Base-by-base conservation (phyloP, 2,797 vertebrate species). In the Arremon brunneinucha region DNA sequence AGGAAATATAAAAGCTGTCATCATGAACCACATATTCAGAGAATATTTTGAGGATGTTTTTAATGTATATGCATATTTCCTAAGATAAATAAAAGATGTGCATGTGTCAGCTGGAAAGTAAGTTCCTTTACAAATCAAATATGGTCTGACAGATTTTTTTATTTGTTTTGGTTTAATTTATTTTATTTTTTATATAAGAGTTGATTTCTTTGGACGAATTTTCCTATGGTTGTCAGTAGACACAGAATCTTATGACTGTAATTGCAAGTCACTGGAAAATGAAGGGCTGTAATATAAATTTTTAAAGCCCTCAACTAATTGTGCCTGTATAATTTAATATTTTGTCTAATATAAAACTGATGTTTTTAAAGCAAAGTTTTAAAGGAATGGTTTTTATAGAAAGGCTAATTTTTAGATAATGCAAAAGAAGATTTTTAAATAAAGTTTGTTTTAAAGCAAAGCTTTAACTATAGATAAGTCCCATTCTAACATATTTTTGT, bases 401-500 rank as follows among this genome's bases (percentile, higher is more conserved):
- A 94, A 95, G 92, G 67, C 76, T 94, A 83, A 76, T 97, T 97
- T 96, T 96, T 97, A 97, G 94, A 95, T 96, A 96, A 94, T 93
- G 77, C 22, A 97, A 94, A 94, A 86, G 77, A 82, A 87, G 83
- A 93, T 96, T 96, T 95, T 96, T 81, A 94, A 96, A 84, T 79
- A 77, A 95, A 96, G 72, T 88, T 89, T 92, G 78, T 88, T 97
- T 96, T 93, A 96, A 96, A 96, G 88, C 65, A 97, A 94, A 96
- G 76, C 94, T 95, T 95, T 97, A 96, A 87, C 55, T 90, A 75
- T 77, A 74, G 64, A 47, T 80, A 96, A 87, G 65, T 94, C 81
- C 59, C 63, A 50, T 83, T 89, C 68, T 93, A 86, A 87, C 80
- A 19, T 96, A 95, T 97, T 97, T 96, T 95, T 97, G 95, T 93